Base-by-base conservation (phyloP, 2,888 invertebrate genomes). In the Drosophila greeni region DNA sequence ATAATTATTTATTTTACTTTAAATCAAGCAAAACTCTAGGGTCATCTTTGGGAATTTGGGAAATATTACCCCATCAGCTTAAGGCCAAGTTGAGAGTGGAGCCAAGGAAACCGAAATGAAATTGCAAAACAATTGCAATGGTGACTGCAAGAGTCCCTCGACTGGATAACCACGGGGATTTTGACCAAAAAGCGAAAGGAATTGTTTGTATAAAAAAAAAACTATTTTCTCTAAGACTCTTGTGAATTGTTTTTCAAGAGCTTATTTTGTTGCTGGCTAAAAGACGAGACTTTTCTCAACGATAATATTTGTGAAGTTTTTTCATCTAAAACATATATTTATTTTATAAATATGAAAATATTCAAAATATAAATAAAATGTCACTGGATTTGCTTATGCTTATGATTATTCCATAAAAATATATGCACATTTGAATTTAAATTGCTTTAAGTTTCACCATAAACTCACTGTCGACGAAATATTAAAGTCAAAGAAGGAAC, bases 1-100 rank as follows among this genome's bases (percentile, higher is more conserved):
- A 24, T 58, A 60, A 60, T 58, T 60, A 58, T 60, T 58, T 49
- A 42, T 36, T 34, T 20, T 34, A 20, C 14, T 42, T 24, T 36
- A 43, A 43, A 14, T 48, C 47, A 29, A 16, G 20, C 20, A 12
- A 3, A 36, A 18, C 24, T 14, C 24, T 3, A 8, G 14, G 24
- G 16, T 29, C 23, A 23, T 33, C 20, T 20, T 23, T 23, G 5
- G 4, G 24, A 31, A 31, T 58, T 37, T 2, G 18, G 16, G 23
- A 31, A 24, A 33, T 42, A 45, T 37, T 6, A 45, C 2, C 11
- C 40, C 34, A 42, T 34, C 26, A 34, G 14, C 39, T 26, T 20
- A 55, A 29, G 16, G 7, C 23, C 29, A 36, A 42, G 34, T 12
- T 29, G 16, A 43, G 29, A 43, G 34, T 14, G 14, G 14, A 14